These are phyloP conservation scores for Neolamprologus falcicula DNA, from an alignment of 2,113 vertebrate species.

Conservation along the genomic window DNA sequence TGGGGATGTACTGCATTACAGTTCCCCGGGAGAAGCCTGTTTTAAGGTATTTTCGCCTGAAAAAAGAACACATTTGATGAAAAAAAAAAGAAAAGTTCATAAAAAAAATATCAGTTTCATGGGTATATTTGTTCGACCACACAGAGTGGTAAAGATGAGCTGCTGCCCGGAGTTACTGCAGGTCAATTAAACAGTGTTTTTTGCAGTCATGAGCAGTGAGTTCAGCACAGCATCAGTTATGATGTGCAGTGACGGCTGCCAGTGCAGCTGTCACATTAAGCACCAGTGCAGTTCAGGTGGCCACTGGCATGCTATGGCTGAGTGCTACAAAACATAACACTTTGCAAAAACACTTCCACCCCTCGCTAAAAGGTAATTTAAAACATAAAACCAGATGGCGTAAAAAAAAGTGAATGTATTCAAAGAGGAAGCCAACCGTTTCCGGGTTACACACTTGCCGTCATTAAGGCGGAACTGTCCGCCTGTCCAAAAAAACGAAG, in stretches of 20 bases:
- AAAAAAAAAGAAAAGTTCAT: neutral
- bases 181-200: constrained; percentile 44
- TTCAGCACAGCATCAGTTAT: constrained; percentile 14
- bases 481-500: neutral
- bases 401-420: neutral
- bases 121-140: neutral
- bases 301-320: neutral
- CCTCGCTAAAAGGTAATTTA: constrained; percentile 7
- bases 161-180: constrained; percentile 23
- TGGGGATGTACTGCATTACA: neutral
- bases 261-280: constrained; percentile 9
- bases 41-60: neutral
- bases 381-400: constrained; percentile 21
- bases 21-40: neutral
- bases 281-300: constrained; percentile 12
- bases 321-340: neutral
- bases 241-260: neutral
- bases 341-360: neutral
- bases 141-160: neutral
- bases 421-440: neutral
- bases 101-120: neutral
- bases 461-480: neutral
- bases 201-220: constrained; percentile 16
- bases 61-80: neutral
- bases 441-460: neutral